phyloP scores from a whole-genome alignment of 2,113 vertebrate species.

The Sphaerodactylus townsendi region DNA sequence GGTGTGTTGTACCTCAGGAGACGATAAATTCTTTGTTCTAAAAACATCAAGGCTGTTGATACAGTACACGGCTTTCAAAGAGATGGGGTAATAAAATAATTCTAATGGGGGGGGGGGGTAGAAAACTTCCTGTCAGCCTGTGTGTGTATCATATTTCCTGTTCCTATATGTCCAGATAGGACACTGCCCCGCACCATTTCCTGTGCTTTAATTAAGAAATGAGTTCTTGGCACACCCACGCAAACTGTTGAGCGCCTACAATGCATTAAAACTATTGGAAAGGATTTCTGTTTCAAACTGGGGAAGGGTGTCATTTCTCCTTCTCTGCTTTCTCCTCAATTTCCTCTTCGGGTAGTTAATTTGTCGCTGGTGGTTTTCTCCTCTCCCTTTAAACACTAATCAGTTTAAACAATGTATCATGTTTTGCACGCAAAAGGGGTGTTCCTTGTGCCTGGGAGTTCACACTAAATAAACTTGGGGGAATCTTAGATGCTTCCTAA shows the following conservation, averaged over 20 bases:
- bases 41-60: slow-evolving; percentile 67
- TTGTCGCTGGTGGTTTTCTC: background rate
- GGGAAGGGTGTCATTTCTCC: background rate
- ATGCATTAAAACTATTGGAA: background rate
- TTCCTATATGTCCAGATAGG: background rate
- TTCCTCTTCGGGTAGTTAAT: background rate
- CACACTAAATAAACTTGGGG: background rate
- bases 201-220: background rate
- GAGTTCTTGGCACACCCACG: background rate
- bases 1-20: slow-evolving; percentile 50
- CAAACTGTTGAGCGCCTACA: background rate
- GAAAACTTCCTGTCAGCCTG: slow-evolving; percentile 33
- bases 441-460: background rate
- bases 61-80: slow-evolving; percentile 50
- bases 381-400: background rate
- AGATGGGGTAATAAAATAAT: slow-evolving; percentile 11
- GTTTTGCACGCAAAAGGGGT: background rate
- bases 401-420: background rate
- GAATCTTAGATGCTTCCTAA: background rate
- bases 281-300: background rate
- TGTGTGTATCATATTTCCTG: slow-evolving; percentile 34
- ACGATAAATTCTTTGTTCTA: slow-evolving; percentile 73
- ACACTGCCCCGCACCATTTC: slow-evolving; percentile 1
- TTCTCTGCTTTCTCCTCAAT: background rate
- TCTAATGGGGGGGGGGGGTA: background rate